Base-by-base conservation (phyloP, 92 coral and sea anemone species). In the Zoanthus solanderi region DNA sequence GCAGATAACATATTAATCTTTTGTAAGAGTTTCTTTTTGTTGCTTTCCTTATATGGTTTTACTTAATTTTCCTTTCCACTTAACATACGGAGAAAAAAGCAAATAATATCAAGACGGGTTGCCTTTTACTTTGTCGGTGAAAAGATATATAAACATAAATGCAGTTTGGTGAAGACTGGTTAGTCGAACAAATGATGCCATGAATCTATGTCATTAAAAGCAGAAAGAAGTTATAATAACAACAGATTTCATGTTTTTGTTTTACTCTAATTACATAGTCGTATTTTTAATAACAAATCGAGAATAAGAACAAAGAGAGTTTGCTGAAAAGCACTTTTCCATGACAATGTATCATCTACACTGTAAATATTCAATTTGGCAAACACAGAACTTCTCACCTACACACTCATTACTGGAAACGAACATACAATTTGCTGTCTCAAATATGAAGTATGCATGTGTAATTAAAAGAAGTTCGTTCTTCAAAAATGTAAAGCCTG, bases 231-330 rank as follows among this genome's bases (percentile, higher is more conserved):
- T 60, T n/a, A 23, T 60, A 44, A 65, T 66, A 50, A 81, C 46
- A 67, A 66, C 85, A 53, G 18, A 81, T n/a, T 8, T 67, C 84
- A 34, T 79, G 58, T 65, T 67, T 81, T 47, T 46, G 53, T 81
- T 60, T 81, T 57, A 0, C 58, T 81, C 45, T 81, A 81, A 65
- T 81, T 81, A 66, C 61, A 66, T 37, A 66, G 45, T 28, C 71
- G 28, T 23, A 13, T 66, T 61, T 66, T 81, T 81, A 81, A 81
- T 81, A 46, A 66, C 57, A 68, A 63, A 63, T 61, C 37, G 8
- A n/a, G 85, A 50, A 65, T 32, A 69, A 66, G 66, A 66, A 66
- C 37, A 17, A n/a, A 17, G 44, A 66, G 66, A 81, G 34, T 13
- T 42, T 45, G 71, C 18, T 52, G 17, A 31, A 30, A 28, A 66